Percentiles rank a stretch among this genome's conserved stretches.
These are phyloP conservation scores for Sebastes flavidus DNA, from an alignment of 2,797 vertebrate species.

Conservation along the genomic window DNA sequence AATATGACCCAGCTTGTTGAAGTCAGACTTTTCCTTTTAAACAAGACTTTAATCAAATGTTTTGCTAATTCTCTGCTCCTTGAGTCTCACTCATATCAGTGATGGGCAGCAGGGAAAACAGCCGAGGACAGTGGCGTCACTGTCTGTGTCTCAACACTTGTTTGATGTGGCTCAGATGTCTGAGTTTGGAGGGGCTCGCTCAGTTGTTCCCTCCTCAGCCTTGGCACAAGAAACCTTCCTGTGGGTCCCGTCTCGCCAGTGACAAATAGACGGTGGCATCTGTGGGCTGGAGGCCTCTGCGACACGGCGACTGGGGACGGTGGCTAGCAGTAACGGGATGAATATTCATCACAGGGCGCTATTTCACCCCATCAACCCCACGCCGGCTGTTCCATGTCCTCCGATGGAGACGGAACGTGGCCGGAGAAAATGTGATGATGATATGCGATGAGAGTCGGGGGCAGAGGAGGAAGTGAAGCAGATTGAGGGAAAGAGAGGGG, in stretches of 20 bases:
- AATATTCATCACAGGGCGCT: slow-evolving; percentile 64
- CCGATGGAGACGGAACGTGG: not conserved
- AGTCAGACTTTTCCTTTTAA: not conserved
- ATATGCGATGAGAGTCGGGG: slow-evolving; percentile 20
- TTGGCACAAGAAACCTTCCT: slow-evolving; percentile 24
- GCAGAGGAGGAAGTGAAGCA: slow-evolving; percentile 6
- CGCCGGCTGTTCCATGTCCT: slow-evolving; percentile 46
- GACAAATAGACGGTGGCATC: slow-evolving; percentile 61
- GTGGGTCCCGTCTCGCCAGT: slow-evolving; percentile 30
- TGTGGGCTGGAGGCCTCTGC: slow-evolving; percentile 42
- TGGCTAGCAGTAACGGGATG: slow-evolving; percentile 31
- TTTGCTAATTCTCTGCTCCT: not conserved
- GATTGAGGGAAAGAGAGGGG: slow-evolving; percentile 26
- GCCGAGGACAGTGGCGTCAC: not conserved
- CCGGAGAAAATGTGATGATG: slow-evolving; percentile 17
- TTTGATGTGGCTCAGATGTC: slow-evolving; percentile 6
- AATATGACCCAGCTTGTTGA: too few relatives aligned
- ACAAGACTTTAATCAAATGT: not conserved
- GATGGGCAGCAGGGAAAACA: slow-evolving; percentile 2
- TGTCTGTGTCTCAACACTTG: not conserved
- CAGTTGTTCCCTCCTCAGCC: not conserved
- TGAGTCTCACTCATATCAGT: not conserved
- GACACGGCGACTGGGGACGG: slow-evolving; percentile 7
- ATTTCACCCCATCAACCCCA: slow-evolving; percentile 42
- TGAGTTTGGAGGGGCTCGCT: not conserved